Percentiles rank a stretch among this genome's conserved stretches.
These are phyloP conservation scores for Theretra japonica DNA, from an alignment of 2,888 invertebrate genomes.

Conservation along the genomic window DNA sequence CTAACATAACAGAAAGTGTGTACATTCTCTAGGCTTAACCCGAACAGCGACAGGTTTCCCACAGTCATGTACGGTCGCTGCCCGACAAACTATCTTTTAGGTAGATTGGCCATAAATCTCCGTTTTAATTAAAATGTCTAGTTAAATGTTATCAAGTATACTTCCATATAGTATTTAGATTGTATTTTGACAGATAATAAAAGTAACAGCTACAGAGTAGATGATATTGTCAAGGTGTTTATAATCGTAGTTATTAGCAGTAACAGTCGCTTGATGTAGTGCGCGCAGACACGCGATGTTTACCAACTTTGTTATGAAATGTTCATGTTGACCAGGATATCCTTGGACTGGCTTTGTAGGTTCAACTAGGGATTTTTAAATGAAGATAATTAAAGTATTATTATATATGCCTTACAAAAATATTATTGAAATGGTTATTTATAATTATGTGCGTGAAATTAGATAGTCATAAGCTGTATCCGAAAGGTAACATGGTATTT, in stretches of 20 bases:
- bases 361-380: neutral
- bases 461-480: too few species aligned
- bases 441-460: too few species aligned
- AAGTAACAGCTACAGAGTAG: neutral
- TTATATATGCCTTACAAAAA: neutral
- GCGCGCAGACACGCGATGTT: neutral
- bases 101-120: too few species aligned
- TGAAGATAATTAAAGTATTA: neutral
- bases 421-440: neutral
- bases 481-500: too few species aligned
- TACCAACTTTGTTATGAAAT: slow-evolving; percentile 7
- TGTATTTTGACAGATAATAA: neutral
- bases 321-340: neutral
- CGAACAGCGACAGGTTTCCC: too few species aligned
- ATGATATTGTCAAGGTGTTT: slow-evolving; percentile 8
- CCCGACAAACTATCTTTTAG: too few species aligned
- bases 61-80: too few species aligned
- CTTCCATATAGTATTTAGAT: too few species aligned
- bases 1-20: too few species aligned
- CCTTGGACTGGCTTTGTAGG: neutral
- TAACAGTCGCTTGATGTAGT: neutral
- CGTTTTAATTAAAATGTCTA: too few species aligned
- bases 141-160: too few species aligned
- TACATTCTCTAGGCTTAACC: too few species aligned
- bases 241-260: slow-evolving; percentile 4